Evolutionary conservation across 1,140 invertebrate species (phyloP).

Genomic region (Telenomus remus): DNA sequence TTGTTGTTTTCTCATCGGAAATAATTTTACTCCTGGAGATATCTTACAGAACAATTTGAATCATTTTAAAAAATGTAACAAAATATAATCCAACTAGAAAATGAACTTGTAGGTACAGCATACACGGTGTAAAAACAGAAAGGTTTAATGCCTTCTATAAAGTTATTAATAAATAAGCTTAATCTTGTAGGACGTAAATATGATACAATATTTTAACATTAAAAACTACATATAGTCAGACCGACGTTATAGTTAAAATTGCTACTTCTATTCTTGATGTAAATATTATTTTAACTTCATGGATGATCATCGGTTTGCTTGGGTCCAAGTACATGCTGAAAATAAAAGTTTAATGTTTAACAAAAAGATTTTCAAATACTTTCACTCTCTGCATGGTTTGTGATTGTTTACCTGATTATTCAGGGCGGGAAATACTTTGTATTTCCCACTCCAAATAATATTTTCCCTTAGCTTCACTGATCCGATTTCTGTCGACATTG

Average conservation of each 20-base stretch:
- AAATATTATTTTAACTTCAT: conserved; percentile 33
- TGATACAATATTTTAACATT: conserved; percentile 41
- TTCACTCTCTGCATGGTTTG: neutral
- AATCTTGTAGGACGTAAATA: conserved; percentile 39
- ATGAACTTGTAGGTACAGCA: conserved; percentile 13
- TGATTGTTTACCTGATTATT: conserved; percentile 24
- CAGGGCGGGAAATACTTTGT: conserved; percentile 35
- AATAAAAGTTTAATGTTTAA: neutral
- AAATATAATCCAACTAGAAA: conserved; percentile 48
- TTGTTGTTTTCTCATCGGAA: conserved; percentile 17
- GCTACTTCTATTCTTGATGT: conserved; percentile 38
- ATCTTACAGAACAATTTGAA: neutral
- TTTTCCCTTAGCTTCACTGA: conserved; percentile 56
- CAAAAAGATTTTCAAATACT: conserved; percentile 4
- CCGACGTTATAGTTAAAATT: conserved; percentile 25
- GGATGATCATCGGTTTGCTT: conserved; percentile 10
- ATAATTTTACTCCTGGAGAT: neutral
- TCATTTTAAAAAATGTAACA: conserved; percentile 38
- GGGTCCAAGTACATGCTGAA: too few species aligned
- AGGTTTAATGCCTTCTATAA: conserved; percentile 5
- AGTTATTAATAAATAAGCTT: conserved; percentile 51
- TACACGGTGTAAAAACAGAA: conserved; percentile 1
- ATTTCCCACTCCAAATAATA: neutral
- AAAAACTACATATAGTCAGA: conserved; percentile 29
- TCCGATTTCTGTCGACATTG: conserved; percentile 63